Evolutionary conservation across 2,888 invertebrate genomes (phyloP), one percentile per base, ranked within the genome.

Genomic region (Eilema depressum): DNA sequence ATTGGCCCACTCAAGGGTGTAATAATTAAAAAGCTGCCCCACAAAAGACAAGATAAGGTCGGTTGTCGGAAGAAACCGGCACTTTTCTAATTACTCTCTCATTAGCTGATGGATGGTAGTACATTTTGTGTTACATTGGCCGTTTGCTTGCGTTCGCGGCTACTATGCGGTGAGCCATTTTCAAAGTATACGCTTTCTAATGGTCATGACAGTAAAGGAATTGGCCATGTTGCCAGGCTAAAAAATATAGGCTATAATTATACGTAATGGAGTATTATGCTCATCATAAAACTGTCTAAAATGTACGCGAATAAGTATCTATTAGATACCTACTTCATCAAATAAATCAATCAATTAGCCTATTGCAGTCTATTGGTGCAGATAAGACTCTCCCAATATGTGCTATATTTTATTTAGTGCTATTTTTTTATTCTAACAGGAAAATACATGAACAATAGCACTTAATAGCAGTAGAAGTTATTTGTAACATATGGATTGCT

Each of bases 1-100:
- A 79, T 75, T 73, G 68, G 70, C 75, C 75, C 68, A 71, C 63
- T 73, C 75, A 78, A 76, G 89, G 90, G 89, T 82, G 88, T 87
- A 89, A 91, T 94, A 94, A 95, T 95, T 94, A 94, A 94, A 93
- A 93, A 92, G 87, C 86, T 91, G 88, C 91, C 88, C 91, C 89
- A 92, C 91, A 91, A 92, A 95, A 95, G 94, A 94, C 92, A 94
- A 94, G 95, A 94, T 95, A 95, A 95, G 92, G 92, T 86, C 85
- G 85, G 83, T 84, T 82, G 90, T 90, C 91, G 94, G 94, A 95
- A 95, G 95, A 95, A 93, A 93, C 91, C 89, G 74, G 89, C 94
- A 94, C 92, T 93, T 92, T 94, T 92, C 90, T 94, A 93, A 95
- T 95, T 94, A 93, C 92, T 77, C 89, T 89, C 94, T 93, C 95